These are phyloP conservation scores for Drosophila algonquin DNA, from an alignment of 2,888 invertebrate species.

Conservation along the genomic window DNA sequence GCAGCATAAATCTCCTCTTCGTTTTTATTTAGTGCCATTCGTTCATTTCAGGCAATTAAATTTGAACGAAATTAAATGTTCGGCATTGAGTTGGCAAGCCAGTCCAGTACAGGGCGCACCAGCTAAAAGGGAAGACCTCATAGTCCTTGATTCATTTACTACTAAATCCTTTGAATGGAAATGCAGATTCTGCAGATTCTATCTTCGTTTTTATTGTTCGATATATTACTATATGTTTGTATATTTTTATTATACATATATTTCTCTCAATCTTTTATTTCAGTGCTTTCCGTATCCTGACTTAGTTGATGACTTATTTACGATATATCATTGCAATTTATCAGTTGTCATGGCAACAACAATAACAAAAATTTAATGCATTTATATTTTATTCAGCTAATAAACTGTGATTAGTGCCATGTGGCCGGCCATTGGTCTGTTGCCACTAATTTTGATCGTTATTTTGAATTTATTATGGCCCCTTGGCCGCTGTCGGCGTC, in stretches of 20 bases:
- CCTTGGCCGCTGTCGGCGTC: conserved; percentile 53
- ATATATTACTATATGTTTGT: too few species aligned
- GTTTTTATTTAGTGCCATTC: conserved; percentile 66
- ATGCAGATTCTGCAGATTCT: too few species aligned
- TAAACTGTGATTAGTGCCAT: conserved; percentile 71
- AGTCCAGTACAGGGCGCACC: background rate
- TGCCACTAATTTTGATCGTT: conserved; percentile 67
- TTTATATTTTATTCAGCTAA: conserved; percentile 37
- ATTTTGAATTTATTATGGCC: conserved; percentile 66
- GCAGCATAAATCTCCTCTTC: conserved; percentile 72
- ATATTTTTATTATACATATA: background rate
- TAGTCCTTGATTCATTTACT: background rate
- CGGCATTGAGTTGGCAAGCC: conserved; percentile 24
- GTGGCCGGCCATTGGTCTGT: conserved; percentile 39
- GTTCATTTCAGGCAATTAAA: conserved; percentile 66
- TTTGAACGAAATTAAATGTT: conserved; percentile 62
- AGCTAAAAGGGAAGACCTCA: background rate
- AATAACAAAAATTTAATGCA: conserved; percentile 29
- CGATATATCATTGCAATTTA: conserved; percentile 59
- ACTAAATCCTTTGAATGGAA: too few species aligned
- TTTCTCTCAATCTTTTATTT: background rate
- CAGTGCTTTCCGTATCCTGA: conserved; percentile 38
- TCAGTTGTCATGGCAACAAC: conserved; percentile 46
- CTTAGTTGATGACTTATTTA: conserved; percentile 70
- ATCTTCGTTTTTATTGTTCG: too few species aligned